Conservation (phyloP, 1,140 invertebrate genomes). For the Atta cephalotes region DNA sequence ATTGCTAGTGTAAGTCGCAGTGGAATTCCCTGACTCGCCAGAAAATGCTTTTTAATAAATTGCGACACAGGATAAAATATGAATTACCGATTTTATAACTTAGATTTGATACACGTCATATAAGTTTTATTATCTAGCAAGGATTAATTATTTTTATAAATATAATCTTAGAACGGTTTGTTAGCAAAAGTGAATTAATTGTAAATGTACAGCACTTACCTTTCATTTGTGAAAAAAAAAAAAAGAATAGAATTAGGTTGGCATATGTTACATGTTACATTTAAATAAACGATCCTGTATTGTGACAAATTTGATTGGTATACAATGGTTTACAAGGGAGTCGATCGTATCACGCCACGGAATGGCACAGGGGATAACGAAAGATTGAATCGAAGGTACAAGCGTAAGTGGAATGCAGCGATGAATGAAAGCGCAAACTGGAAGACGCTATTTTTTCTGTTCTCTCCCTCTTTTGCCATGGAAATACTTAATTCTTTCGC, state of each 20-base stretch:
- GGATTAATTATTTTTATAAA: neutral
- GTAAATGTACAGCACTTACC: conserved; percentile 27
- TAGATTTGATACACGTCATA: neutral
- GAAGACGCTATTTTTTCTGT: conserved; percentile 72
- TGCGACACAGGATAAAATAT: conserved; percentile 17
- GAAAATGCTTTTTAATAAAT: conserved; percentile 42
- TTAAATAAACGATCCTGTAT: conserved; percentile 84
- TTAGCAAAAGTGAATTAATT: neutral
- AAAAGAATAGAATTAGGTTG: neutral
- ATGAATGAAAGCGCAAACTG: conserved; percentile 74
- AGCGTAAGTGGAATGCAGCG: conserved; percentile 73
- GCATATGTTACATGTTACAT: conserved; percentile 68
- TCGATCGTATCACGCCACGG: conserved; percentile 75
- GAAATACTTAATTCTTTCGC: conserved; percentile 22
- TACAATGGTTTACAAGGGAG: conserved; percentile 80
- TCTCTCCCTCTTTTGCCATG: conserved; percentile 15
- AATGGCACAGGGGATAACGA: conserved; percentile 74
- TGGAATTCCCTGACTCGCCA: conserved; percentile 18
- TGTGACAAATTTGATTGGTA: conserved; percentile 84
- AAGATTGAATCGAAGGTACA: conserved; percentile 75
- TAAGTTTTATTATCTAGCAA: neutral
- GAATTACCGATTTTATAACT: conserved; percentile 2
- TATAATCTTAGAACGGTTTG: neutral
- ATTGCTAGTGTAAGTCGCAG: conserved; percentile 3
- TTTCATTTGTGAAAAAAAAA: neutral